Evolutionary conservation across 2,797 vertebrate genomes (phyloP), one percentile per base, ranked within the genome.

Genomic region (Gymnopithys bicolor): DNA sequence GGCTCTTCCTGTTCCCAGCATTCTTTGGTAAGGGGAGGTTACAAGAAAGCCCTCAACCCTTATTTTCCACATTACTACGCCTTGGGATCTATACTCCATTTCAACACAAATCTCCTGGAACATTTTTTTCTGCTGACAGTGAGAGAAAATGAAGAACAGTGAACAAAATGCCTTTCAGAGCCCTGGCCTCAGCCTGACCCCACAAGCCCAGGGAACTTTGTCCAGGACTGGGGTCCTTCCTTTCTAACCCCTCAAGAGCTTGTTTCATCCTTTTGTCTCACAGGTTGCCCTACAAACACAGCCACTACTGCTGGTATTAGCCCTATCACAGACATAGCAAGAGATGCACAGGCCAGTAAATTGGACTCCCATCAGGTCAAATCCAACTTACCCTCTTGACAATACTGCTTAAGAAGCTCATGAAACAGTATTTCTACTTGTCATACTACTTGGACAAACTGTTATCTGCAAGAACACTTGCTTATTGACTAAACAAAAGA

Each of bases 101-200:
- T 78, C 77, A 95, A 82, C 53, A 87, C 70, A 89, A 75, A 90
- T 93, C 80, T 94, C 87, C 63, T 74, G 74, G 78, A 90, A 91
- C 8, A 4, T 10, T 85, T 89, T 94, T 94, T 96, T 77, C 64
- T 92, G 53, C 68, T 94, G 90, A 96, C 83, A 94, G 63, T 3
- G 3, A 77, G 83, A 89, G 83, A 77, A 91, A 91, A 95, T 94
- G 32, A 60, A 90, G 70, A 90, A 48, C 30, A 74, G 52, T 13
- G 71, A 95, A 90, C 75, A 89, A 82, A 84, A 67, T 12, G 8
- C 51, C 46, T 94, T 89, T 90, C 82, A 91, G 79, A 83, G n/a
- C 17, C 33, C 43, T 10, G 6, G 48, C 49, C 56, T 32, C 74
- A 75, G 30, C 28, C 46, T 55, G 39, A 59, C 48, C 39, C 21